Base-by-base conservation (phyloP, 2,888 invertebrate species). In the Diachrysia chrysitis region DNA sequence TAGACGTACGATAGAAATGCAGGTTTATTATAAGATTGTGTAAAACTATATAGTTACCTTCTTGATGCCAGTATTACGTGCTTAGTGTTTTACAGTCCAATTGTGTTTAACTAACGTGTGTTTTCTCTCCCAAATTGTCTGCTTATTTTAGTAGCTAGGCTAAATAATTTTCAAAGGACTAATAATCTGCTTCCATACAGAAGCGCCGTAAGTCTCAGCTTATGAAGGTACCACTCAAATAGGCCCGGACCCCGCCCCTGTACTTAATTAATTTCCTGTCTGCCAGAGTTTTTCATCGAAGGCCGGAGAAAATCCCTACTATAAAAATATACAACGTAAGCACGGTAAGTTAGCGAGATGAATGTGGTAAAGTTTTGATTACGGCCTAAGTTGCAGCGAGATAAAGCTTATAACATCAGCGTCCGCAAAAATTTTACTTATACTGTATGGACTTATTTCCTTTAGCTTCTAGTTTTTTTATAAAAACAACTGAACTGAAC, bases 231-330 rank as follows among this genome's bases (percentile, higher is more conserved):
- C 42, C 42, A 42, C n/a, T 42, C 42, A 42, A 42, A n/a, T 42
- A n/a, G n/a, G 42, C n/a, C 37, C 42, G n/a, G 42, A n/a, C 7
- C 14, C 42, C 42, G 42, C 42, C 42, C 42, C 42, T n/a, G n/a
- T n/a, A 42, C 42, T 42, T 42, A 42, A 42, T 42, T 42, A 42
- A 42, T 42, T 42, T 42, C 42, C n/a, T 42, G n/a, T 42, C 42
- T 7, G 42, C 42, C 42, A 42, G 42, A 42, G 42, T 42, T 42
- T 42, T 42, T 42, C 42, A 42, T 42, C 42, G 42, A 42, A 42
- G 42, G 42, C 42, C 42, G 42, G 42, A 42, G 42, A 42, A 42
- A 42, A 42, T 42, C 42, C 42, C 42, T n/a, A 42, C 42, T 42
- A 42, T 42, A 42, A 42, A 42, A 42, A 42, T 42, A 42, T 42